These are phyloP conservation scores for Archivesica marissinica DNA, from an alignment of 1,140 invertebrate species.

Conservation along the genomic window DNA sequence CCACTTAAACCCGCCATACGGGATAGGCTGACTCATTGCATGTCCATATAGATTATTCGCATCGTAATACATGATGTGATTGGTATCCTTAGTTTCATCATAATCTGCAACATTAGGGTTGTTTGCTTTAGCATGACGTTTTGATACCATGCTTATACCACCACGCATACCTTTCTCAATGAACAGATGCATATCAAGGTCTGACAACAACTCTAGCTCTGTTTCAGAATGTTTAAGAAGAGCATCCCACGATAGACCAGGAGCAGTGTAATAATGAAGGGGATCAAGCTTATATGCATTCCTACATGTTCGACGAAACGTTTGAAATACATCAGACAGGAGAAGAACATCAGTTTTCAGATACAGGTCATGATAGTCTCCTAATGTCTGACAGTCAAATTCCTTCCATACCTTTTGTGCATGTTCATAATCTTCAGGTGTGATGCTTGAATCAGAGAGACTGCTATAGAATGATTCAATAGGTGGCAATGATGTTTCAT, in stretches of 20 bases:
- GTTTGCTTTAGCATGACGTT: constrained; percentile 71
- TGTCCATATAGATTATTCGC: constrained; percentile 50
- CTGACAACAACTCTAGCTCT: constrained; percentile 72
- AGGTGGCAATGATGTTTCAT: constrained; percentile 69
- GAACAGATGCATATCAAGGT: constrained; percentile 71
- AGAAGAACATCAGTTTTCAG: constrained; percentile 68
- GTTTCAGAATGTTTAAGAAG: constrained; percentile 69
- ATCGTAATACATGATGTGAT: constrained; percentile 66
- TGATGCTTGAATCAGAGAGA: no score
- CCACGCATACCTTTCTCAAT: constrained; percentile 70
- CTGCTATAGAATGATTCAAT: constrained; percentile 69
- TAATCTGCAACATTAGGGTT: constrained; percentile 68
- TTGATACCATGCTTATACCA: constrained; percentile 60
- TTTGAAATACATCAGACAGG: constrained; percentile 74
- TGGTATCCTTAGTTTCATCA: constrained; percentile 52
- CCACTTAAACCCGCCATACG: constrained; percentile 46
- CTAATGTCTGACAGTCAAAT: constrained; percentile 78
- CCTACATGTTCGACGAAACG: constrained; percentile 69
- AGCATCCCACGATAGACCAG: constrained; percentile 71
- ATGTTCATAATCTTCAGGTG: constrained; percentile 69
- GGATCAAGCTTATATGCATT: constrained; percentile 72
- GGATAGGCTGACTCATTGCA: constrained; percentile 52
- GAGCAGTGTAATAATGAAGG: constrained; percentile 64
- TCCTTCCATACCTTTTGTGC: constrained; percentile 71
- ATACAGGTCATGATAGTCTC: constrained; percentile 84